phyloP scores from a whole-genome alignment of 1,140 invertebrate genomes.

The Branchinecta lynchi region DNA sequence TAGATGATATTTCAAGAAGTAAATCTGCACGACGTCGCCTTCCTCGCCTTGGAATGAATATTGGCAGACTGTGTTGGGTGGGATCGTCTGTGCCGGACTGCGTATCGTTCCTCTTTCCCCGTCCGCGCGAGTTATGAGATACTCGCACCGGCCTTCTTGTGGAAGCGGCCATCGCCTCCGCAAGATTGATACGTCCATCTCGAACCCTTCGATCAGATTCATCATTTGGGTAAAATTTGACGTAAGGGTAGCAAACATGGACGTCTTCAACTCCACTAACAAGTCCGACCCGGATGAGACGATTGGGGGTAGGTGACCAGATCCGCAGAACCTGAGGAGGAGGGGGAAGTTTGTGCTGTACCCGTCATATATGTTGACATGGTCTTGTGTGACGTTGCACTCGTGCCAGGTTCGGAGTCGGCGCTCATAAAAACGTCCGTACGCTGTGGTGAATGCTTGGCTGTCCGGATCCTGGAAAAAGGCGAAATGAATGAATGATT shows the following conservation, averaged over 20 bases:
- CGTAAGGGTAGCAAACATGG: conserved; percentile 58
- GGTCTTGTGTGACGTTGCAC: conserved; percentile 70
- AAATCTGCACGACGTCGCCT: conserved; percentile 51
- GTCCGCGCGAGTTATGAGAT: conserved; percentile 60
- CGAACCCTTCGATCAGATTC: conserved; percentile 65
- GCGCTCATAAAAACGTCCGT: conserved; percentile 26
- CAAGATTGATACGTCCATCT: conserved; percentile 49
- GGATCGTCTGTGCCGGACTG: conserved; percentile 60
- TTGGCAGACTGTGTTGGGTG: conserved; percentile 67
- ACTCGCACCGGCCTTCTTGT: conserved; percentile 67
- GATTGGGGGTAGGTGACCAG: conserved; percentile 51
- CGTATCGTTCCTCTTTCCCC: conserved; percentile 48
- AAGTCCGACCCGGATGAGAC: conserved; percentile 68
- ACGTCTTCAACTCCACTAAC: conserved; percentile 74
- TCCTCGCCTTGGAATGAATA: conserved; percentile 52
- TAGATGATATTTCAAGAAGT: conserved; percentile 65
- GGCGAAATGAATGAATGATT: no score
- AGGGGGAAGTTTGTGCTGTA: conserved; percentile 73
- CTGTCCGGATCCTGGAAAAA: background rate
- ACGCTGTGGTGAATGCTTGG: background rate
- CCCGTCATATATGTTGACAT: conserved; percentile 76
- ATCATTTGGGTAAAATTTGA: conserved; percentile 48
- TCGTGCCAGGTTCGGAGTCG: conserved; percentile 51
- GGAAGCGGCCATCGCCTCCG: conserved; percentile 16
- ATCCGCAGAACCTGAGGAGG: conserved; percentile 74